Conservation (phyloP, 2,888 invertebrate species). For the Polietes domitor region DNA sequence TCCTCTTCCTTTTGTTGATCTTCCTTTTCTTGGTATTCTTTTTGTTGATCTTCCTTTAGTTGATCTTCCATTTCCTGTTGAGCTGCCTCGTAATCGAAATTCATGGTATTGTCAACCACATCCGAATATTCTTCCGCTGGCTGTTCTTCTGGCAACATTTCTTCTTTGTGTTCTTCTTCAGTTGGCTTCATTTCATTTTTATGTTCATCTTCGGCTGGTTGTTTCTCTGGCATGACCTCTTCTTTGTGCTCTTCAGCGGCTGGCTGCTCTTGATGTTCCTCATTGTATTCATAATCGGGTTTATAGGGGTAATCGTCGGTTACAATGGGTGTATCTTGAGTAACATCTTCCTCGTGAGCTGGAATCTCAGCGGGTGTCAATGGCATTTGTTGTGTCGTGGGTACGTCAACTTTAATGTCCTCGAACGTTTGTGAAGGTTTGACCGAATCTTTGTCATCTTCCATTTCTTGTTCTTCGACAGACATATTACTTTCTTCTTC, state of each 20-base stretch:
- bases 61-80: conserved; percentile 60
- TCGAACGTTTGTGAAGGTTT: not conserved
- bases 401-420: conserved; percentile 22
- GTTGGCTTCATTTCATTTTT: conserved; percentile 43
- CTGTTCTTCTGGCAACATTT: conserved; percentile 29
- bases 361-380: conserved; percentile 69
- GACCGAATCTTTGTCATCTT: conserved; percentile 48
- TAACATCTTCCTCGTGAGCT: conserved; percentile 48
- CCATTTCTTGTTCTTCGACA: conserved; percentile 48
- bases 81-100: conserved; percentile 76
- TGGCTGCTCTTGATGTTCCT: conserved; percentile 66
- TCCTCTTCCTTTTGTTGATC: conserved; percentile 34
- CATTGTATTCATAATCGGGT: conserved; percentile 76
- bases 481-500: conserved; percentile 39
- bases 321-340: conserved; percentile 54
- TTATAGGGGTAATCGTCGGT: conserved; percentile 79
- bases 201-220: conserved; percentile 10
- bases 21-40: conserved; percentile 14
- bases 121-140: conserved; percentile 43
- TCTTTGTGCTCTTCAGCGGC: conserved; percentile 33
- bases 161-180: conserved; percentile 43
- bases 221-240: conserved; percentile 37
- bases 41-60: conserved; percentile 50
- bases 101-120: conserved; percentile 74
- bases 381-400: conserved; percentile 69